Conservation (phyloP, 2,113 vertebrate genomes). For the Apteryx owenii region DNA sequence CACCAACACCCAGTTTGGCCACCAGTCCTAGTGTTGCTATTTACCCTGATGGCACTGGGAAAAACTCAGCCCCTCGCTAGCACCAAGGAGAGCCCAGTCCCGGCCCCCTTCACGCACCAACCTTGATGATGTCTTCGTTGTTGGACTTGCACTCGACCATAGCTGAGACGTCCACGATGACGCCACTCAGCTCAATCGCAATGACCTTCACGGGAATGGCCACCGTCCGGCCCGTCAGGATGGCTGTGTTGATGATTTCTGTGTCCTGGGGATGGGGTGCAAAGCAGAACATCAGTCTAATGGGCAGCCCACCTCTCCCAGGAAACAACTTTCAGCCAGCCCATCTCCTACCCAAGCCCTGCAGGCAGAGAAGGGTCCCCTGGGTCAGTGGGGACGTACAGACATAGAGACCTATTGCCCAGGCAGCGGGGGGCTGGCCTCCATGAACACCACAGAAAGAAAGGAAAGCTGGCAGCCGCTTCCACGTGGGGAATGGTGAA, state of each 20-base stretch:
- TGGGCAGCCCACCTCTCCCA: neutral
- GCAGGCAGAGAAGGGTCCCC: neutral
- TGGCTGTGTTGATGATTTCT: constrained; percentile 97
- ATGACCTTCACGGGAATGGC: constrained; percentile 97
- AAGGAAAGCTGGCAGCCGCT: neutral
- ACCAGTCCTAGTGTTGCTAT: too few relatives aligned
- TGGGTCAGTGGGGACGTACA: neutral
- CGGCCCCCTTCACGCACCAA: constrained; percentile 42
- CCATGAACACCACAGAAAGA: too few relatives aligned
- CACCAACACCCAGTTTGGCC: neutral
- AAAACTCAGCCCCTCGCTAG: neutral
- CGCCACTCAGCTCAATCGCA: constrained; percentile 91
- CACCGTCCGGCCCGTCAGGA: constrained; percentile 93
- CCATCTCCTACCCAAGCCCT: neutral
- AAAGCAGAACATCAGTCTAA: rapidly evolving
- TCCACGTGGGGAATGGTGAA: neutral
- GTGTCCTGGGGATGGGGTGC: constrained; percentile 82
- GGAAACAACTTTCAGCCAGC: neutral
- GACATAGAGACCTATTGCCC: neutral
- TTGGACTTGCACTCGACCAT: constrained; percentile 92
- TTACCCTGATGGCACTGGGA: neutral
- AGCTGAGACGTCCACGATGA: constrained; percentile 87
- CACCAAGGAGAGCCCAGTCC: neutral
- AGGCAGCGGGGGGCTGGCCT: neutral
- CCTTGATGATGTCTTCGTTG: constrained; percentile 98